Conservation (phyloP, 2,113 vertebrate genomes). For the Spea bombifrons region DNA sequence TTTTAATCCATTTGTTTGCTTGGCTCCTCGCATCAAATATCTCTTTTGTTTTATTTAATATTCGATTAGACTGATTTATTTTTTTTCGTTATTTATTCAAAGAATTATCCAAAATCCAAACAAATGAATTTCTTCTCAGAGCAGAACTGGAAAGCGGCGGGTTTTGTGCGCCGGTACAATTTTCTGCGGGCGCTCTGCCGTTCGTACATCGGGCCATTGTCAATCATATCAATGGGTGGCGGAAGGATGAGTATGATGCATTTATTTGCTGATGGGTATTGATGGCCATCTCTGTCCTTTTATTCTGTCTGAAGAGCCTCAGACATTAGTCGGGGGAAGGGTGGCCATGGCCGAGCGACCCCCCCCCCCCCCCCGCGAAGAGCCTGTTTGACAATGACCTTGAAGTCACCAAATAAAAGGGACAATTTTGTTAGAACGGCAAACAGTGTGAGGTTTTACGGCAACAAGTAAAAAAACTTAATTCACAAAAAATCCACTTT, state of each 20-base stretch:
- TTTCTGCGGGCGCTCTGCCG: slow-evolving; percentile 1
- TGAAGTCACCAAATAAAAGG: slow-evolving; percentile 15
- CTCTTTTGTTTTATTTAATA: background rate
- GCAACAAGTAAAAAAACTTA: too few relatives aligned
- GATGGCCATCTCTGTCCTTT: background rate
- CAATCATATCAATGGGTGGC: slow-evolving; percentile 2
- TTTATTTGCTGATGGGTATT: slow-evolving; percentile 31
- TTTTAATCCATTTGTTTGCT: slow-evolving; percentile 4
- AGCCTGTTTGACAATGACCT: slow-evolving; percentile 16
- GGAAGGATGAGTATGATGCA: slow-evolving; percentile 3
- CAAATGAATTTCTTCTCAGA: background rate
- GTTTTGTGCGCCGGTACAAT: background rate
- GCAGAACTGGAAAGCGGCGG: background rate
- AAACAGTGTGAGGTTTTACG: too few relatives aligned
- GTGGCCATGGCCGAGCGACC: background rate
- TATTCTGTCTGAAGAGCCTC: slow-evolving; percentile 43
- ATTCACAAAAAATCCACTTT: too few relatives aligned
- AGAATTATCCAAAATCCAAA: background rate
- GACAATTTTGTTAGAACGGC: background rate
- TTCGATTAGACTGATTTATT: background rate
- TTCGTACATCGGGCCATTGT: slow-evolving; percentile 10
- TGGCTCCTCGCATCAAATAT: background rate
- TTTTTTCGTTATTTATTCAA: background rate
- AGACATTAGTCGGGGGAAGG: background rate
- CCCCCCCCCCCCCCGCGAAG: background rate